Evolutionary conservation across 2,797 vertebrate genomes (phyloP), one percentile per base, ranked within the genome.

Genomic region (Cyclopterus lumpus): DNA sequence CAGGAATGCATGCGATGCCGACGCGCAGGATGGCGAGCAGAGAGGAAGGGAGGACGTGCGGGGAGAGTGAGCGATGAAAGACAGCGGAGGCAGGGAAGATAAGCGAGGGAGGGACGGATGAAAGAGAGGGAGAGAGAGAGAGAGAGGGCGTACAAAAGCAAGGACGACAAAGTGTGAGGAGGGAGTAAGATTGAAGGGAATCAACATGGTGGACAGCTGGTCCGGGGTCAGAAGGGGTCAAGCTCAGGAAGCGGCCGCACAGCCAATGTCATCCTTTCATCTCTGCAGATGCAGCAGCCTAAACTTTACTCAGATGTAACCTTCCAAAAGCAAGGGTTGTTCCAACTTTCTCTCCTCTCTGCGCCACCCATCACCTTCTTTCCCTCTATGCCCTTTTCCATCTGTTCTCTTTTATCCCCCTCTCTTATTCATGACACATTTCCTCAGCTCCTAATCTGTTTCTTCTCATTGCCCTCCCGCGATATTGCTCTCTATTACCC

Each of bases 251-350:
- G 84, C 77, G 68, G 79, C 78, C 55, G 53, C 76, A 53, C 66
- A 67, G 82, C 81, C 90, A 91, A 91, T 73, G 90, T 89, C 91
- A 81, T 85, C 77, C 88, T 93, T 91, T 93, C 84, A 91, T 89
- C 87, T 89, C 62, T 74, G 58, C 88, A 85, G 80, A 86, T 60
- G 69, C 82, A 80, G 77, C 73, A 74, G 70, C 46, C 73, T 71
- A 77, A 91, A 92, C 88, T 88, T 88, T 77, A 58, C 85, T 82
- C 70, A 73, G 49, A 82, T 84, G 68, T 86, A 87, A 90, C 91
- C 91, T 93, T 92, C 85, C 78, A 70, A 81, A 91, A 73, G 62
- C 86, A 73, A 40, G 32, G 66, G 55, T 71, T 76, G 77, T 76
- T 88, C 80, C 87, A 85, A 82, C 83, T 88, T 87, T 83, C 61